These are phyloP conservation scores for Struthidea cinerea DNA, from an alignment of 2,113 vertebrate genomes.

Conservation along the genomic window DNA sequence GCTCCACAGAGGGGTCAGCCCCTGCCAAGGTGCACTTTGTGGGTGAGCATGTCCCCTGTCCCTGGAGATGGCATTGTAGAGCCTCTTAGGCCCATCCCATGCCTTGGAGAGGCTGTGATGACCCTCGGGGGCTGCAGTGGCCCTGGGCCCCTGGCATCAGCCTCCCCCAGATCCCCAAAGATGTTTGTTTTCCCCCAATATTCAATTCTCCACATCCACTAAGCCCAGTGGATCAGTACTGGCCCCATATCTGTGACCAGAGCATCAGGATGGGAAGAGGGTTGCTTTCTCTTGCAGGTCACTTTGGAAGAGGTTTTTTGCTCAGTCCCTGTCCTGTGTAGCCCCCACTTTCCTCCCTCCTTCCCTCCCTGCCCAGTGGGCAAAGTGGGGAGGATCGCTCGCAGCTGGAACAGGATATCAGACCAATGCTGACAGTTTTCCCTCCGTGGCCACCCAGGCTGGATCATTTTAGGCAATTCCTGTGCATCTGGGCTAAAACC, in stretches of 20 bases:
- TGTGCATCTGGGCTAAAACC: neutral
- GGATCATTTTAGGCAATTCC: neutral
- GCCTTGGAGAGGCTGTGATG: neutral
- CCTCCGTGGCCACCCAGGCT: neutral
- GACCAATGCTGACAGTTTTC: neutral
- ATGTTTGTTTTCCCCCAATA: neutral
- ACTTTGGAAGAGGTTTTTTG: neutral
- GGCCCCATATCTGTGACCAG: rapidly evolving
- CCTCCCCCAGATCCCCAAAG: too few species aligned
- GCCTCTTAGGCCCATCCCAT: neutral
- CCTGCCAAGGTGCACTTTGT: neutral
- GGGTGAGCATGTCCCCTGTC: neutral
- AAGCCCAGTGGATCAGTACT: neutral
- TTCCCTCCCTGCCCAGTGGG: neutral
- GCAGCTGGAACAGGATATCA: neutral
- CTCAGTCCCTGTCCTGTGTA: neutral
- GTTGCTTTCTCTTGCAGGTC: neutral
- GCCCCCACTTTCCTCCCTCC: neutral
- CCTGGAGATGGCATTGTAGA: neutral
- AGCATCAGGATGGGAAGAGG: neutral
- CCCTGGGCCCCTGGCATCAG: neutral
- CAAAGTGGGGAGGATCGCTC: rapidly evolving
- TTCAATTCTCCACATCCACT: neutral
- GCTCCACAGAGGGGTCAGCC: neutral
- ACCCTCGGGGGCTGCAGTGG: neutral